Conservation (phyloP, 2,113 vertebrate genomes). For the Amphiprion ocellaris region DNA sequence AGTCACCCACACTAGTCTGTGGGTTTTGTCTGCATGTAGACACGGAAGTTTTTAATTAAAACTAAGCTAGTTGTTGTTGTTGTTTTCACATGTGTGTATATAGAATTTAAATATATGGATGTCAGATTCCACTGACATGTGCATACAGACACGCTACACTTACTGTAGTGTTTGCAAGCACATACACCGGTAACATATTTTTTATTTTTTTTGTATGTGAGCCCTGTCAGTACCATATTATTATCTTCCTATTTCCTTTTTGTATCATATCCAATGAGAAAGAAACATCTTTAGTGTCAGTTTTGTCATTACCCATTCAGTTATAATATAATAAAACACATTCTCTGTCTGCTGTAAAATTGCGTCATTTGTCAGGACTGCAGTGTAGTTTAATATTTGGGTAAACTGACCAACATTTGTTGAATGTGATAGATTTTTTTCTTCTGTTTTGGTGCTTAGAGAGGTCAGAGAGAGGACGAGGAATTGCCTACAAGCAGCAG, state of each 20-base stretch:
- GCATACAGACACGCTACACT: neutral
- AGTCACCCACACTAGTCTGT: neutral
- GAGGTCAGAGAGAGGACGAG: slow-evolving; percentile 49
- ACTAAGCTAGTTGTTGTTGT: neutral
- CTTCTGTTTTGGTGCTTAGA: slow-evolving; percentile 11
- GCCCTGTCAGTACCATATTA: neutral
- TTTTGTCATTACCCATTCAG: neutral
- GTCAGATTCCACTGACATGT: neutral
- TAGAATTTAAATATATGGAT: too few species aligned
- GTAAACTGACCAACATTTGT: slow-evolving; percentile 34
- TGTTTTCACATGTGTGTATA: neutral
- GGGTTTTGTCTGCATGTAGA: neutral
- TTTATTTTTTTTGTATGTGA: neutral
- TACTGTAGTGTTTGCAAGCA: neutral
- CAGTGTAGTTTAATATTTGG: slow-evolving; percentile 36
- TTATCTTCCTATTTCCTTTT: neutral
- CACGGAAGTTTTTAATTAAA: neutral
- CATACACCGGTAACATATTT: too few species aligned
- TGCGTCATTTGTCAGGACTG: slow-evolving; percentile 1
- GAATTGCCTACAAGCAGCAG: slow-evolving; percentile 28
- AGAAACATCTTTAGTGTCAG: neutral
- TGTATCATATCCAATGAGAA: slow-evolving; percentile 3
- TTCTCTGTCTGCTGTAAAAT: slow-evolving; percentile 8
- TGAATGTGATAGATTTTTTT: slow-evolving; percentile 36
- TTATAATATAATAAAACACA: slow-evolving; percentile 19